Evolutionary conservation across 2,113 vertebrate species (phyloP).

Genomic region (Corythaeola cristata): DNA sequence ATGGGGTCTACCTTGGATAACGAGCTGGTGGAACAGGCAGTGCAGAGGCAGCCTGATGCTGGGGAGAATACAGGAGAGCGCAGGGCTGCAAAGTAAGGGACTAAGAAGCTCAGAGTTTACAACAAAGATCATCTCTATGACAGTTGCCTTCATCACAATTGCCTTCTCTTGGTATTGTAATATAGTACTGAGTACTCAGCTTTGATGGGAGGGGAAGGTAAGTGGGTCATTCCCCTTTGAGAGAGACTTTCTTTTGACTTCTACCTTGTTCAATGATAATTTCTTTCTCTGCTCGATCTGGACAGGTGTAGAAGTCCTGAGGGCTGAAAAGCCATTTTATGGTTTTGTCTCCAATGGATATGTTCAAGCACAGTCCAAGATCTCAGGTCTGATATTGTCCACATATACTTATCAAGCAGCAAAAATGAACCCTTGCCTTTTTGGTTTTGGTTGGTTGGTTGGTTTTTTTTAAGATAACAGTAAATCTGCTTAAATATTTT

Average conservation of each 20-base stretch:
- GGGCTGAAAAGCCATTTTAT: neutral
- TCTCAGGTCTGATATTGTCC: neutral
- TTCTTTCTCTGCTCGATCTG: neutral
- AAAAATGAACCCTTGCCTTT: neutral
- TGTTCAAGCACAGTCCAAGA: neutral
- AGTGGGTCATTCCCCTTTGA: neutral
- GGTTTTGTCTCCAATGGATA: neutral
- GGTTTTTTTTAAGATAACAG: neutral
- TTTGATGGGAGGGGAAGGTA: neutral
- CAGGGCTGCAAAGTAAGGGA: neutral
- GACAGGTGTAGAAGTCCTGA: neutral
- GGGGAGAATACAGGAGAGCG: neutral
- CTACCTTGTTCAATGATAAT: neutral
- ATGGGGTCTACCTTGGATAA: neutral
- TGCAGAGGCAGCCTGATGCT: neutral
- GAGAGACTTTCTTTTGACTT: neutral
- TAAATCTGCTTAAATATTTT: neutral
- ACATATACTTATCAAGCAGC: neutral
- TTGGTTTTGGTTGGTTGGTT: neutral
- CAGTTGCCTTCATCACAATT: neutral
- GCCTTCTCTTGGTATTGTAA: neutral
- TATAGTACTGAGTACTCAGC: neutral
- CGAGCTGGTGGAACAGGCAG: accelerated
- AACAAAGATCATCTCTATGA: neutral
- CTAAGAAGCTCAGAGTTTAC: neutral